Percentiles rank a stretch among this genome's conserved stretches.
phyloP scores from a whole-genome alignment of 2,113 vertebrate genomes.

The Eubucco bourcierii region DNA sequence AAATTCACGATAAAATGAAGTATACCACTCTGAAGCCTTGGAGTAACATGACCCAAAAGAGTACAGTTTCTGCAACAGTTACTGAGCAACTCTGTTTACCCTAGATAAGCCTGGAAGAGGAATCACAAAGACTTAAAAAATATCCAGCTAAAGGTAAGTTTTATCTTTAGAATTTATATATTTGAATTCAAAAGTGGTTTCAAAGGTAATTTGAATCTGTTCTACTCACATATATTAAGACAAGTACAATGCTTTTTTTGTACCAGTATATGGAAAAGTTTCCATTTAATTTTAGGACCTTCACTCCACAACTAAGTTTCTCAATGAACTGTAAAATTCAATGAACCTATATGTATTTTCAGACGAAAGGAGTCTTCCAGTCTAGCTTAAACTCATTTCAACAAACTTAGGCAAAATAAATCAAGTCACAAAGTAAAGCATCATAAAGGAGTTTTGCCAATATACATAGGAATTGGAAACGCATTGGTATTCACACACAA shows the following conservation, averaged over 20 bases:
- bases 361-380: not conserved
- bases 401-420: not conserved
- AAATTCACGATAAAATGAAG: not conserved
- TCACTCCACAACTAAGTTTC: not conserved
- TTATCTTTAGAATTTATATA: not conserved
- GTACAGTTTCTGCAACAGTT: not conserved
- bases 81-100: not conserved
- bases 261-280: not conserved
- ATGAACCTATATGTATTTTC: not conserved
- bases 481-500: not conserved
- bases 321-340: not conserved
- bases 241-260: fast-evolving
- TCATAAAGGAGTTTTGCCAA: not conserved
- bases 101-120: not conserved
- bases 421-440: not conserved
- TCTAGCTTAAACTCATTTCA: not conserved
- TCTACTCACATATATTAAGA: not conserved
- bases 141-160: not conserved
- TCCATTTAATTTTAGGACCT: not conserved
- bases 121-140: not conserved
- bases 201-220: not conserved
- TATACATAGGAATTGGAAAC: not conserved
- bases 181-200: not conserved
- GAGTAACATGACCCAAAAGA: not conserved
- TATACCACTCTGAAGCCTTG: not conserved